These are phyloP conservation scores for Mastomys coucha DNA, from an alignment of 2,113 vertebrate genomes.

Conservation along the genomic window DNA sequence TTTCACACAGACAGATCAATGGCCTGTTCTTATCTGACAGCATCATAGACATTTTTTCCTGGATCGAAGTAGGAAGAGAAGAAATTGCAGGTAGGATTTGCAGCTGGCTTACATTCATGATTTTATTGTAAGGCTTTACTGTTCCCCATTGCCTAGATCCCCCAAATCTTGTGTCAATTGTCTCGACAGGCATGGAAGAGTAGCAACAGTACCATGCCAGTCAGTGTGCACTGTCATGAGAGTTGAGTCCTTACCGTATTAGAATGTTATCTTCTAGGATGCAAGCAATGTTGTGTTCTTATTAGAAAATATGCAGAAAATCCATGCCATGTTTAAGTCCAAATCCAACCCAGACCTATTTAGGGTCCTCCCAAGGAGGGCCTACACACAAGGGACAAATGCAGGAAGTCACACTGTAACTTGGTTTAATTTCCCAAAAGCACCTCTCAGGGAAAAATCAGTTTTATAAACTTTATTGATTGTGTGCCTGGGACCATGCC, in stretches of 20 bases:
- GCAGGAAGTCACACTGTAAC: background rate
- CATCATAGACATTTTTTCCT: slow-evolving; percentile 55
- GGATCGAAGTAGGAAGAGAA: slow-evolving; percentile 66
- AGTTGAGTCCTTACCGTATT: background rate
- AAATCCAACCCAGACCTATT: background rate
- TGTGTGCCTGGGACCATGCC: background rate
- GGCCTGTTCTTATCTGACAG: slow-evolving; percentile 66
- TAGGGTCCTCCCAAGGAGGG: background rate
- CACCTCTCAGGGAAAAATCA: slow-evolving; percentile 29
- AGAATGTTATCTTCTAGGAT: background rate
- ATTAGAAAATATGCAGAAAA: slow-evolving; percentile 20
- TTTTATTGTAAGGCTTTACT: slow-evolving; percentile 65
- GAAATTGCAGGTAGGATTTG: slow-evolving; percentile 68
- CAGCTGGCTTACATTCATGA: slow-evolving; percentile 50
- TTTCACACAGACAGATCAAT: slow-evolving; percentile 59
- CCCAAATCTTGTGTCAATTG: slow-evolving; percentile 28
- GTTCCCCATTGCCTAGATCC: slow-evolving; percentile 6
- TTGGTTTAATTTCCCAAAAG: slow-evolving; percentile 20
- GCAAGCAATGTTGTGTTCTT: slow-evolving; percentile 11
- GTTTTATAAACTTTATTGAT: slow-evolving; percentile 13
- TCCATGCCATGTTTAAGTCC: background rate
- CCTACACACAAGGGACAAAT: background rate
- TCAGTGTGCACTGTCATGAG: background rate
- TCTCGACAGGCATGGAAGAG: background rate
- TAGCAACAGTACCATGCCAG: background rate